phyloP scores from a whole-genome alignment of 1,140 invertebrate species.

The Druon quercuslanigerum region DNA sequence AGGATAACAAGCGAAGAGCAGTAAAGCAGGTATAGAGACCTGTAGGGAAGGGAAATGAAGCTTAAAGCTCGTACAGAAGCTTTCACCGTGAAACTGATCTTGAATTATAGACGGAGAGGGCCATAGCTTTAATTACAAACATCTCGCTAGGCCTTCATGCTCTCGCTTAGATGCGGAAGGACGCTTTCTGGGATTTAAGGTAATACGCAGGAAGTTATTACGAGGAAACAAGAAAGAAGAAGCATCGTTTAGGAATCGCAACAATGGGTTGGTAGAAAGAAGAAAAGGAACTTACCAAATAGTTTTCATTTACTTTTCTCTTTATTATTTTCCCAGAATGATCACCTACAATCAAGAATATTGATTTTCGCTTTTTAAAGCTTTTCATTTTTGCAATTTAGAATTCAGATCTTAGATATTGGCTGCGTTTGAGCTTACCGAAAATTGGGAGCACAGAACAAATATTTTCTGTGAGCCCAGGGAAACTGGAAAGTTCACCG shows the following conservation, averaged over 20 bases:
- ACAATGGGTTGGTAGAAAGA: not conserved
- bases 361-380: no score
- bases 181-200: not conserved
- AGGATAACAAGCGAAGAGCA: constrained; percentile 23
- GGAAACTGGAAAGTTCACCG: no score
- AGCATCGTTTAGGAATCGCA: not conserved
- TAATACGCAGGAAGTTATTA: constrained; percentile 20
- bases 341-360: no score
- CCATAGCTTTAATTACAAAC: constrained; percentile 29
- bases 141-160: constrained; percentile 20
- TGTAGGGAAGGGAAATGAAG: no score
- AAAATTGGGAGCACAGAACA: no score
- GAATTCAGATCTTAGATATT: no score
- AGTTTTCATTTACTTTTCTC: not conserved
- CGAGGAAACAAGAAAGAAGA: constrained; percentile 25
- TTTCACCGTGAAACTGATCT: no score
- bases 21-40: not conserved
- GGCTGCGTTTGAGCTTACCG: no score
- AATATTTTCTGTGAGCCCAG: no score
- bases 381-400: no score
- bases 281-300: not conserved
- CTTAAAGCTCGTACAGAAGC: no score
- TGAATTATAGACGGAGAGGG: constrained; percentile 7
- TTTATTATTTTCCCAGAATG: not conserved
- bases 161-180: no score